Conservation (phyloP, 2,888 invertebrate genomes). For the Galeopsomyia nigrocyanea region DNA sequence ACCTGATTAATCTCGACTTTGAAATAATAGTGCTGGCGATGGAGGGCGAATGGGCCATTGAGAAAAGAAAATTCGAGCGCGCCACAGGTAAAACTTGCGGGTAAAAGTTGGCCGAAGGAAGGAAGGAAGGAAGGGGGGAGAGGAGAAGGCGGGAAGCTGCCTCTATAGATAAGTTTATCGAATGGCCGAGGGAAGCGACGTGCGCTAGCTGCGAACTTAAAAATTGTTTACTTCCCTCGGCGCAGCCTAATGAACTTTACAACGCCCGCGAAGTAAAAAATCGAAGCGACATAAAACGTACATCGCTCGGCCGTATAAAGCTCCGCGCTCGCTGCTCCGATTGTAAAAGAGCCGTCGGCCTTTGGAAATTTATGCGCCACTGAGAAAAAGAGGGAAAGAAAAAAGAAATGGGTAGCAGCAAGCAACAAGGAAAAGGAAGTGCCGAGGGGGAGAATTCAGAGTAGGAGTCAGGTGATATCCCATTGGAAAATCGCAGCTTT, state of each 20-base stretch:
- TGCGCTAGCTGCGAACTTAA: not conserved
- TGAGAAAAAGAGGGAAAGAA: not conserved
- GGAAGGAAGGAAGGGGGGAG: too few relatives aligned
- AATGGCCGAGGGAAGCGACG: too few relatives aligned
- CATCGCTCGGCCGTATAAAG: not conserved
- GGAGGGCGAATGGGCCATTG: too few relatives aligned
- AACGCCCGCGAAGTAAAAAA: not conserved
- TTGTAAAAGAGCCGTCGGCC: slow-evolving; percentile 2
- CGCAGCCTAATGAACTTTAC: not conserved
- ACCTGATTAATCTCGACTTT: too few relatives aligned
- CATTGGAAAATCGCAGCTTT: not conserved
- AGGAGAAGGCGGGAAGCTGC: too few relatives aligned
- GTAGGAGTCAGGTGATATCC: not conserved
- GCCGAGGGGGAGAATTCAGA: not conserved
- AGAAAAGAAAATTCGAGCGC: not conserved
- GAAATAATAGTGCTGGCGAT: too few relatives aligned
- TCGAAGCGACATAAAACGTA: slow-evolving; percentile 15
- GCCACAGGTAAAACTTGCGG: too few relatives aligned
- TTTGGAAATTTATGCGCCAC: too few relatives aligned
- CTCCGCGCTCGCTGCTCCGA: slow-evolving; percentile 8
- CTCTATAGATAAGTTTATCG: too few relatives aligned
- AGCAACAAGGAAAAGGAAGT: not conserved
- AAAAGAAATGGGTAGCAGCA: not conserved
- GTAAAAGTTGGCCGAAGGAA: too few relatives aligned
- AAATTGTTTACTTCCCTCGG: not conserved